Percentiles rank a stretch among this genome's conserved stretches.
Conservation (phyloP, 2,113 vertebrate genomes). For the Megatriorchis doriae region DNA sequence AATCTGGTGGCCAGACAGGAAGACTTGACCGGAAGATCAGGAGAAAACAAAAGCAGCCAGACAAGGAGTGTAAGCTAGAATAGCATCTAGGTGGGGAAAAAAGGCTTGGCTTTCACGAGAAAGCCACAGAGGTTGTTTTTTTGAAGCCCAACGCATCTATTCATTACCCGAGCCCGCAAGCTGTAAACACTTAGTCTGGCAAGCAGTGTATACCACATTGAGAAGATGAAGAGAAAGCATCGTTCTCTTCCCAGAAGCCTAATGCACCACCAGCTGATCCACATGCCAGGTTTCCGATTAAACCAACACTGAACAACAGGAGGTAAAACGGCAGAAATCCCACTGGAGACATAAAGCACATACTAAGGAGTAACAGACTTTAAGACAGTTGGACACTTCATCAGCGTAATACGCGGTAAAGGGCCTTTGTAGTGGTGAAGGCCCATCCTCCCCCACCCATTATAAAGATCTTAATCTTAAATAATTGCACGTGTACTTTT, state of each 20-base stretch:
- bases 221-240: neutral
- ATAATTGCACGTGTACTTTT: neutral
- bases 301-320: neutral
- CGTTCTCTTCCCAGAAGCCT: neutral
- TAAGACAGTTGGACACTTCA: neutral
- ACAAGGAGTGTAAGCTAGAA: conserved; percentile 56
- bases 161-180: neutral
- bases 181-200: neutral
- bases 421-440: neutral
- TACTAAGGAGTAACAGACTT: neutral
- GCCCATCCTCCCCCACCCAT: neutral
- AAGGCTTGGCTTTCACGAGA: neutral
- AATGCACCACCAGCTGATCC: neutral
- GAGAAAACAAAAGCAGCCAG: neutral
- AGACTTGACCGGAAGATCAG: neutral
- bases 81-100: neutral
- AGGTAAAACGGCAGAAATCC: neutral
- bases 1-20: neutral
- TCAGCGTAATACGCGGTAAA: neutral
- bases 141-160: neutral
- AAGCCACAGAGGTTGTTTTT: neutral
- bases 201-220: fast-evolving
- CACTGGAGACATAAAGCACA: neutral
- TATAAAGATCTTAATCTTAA: neutral
- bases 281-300: neutral